Conservation (phyloP, 2,113 vertebrate genomes). For the Oxyura jamaicensis region DNA sequence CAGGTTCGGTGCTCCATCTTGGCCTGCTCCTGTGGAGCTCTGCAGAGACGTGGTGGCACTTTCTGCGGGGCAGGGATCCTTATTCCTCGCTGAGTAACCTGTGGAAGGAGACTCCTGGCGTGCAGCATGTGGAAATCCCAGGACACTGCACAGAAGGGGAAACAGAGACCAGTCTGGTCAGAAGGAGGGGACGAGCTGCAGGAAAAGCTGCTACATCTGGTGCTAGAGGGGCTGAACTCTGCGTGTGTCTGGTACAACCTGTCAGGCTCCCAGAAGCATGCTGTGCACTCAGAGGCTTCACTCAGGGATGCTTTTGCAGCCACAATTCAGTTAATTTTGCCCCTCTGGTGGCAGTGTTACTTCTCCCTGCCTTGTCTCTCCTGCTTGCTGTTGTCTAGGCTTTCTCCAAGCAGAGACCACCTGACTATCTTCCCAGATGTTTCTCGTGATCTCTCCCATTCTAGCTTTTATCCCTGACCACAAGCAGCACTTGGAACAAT, state of each 20-base stretch:
- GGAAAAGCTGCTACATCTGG: not conserved
- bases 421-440: slow-evolving; percentile 40
- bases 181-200: not conserved
- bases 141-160: not conserved
- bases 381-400: not conserved
- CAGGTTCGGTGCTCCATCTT: not conserved
- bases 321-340: not conserved
- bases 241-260: not conserved
- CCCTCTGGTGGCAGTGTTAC: not conserved
- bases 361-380: not conserved
- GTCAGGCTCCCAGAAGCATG: not conserved
- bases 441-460: slow-evolving; percentile 7
- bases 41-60: not conserved
- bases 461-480: slow-evolving; percentile 34
- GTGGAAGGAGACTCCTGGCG: not conserved
- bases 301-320: not conserved
- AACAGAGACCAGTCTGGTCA: not conserved
- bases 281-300: not conserved
- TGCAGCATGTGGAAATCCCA: not conserved
- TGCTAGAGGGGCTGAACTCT: not conserved
- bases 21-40: not conserved
- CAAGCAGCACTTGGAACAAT: slow-evolving; percentile 53
- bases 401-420: not conserved
- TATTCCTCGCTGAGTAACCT: accelerated
- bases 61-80: not conserved